Conservation (phyloP, 2,113 vertebrate genomes). For the Tichodroma muraria region DNA sequence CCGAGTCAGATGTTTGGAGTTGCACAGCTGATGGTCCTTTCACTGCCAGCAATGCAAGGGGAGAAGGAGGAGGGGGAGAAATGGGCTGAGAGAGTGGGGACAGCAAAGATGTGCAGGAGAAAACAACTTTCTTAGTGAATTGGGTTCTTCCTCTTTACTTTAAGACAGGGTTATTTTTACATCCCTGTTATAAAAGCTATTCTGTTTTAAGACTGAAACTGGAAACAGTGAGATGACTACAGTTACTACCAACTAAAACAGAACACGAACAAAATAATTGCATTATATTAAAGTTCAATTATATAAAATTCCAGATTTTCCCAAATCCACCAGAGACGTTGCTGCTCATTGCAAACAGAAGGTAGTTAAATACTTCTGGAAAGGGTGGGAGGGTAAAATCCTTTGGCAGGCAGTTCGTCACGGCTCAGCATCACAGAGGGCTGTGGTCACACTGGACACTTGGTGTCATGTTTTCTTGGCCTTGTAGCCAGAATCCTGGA, state of each 20-base stretch:
- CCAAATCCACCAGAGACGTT: not conserved
- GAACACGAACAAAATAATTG: not conserved
- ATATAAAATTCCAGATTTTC: not conserved
- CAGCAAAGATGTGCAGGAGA: not conserved
- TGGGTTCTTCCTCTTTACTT: not conserved
- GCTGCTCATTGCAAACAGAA: not conserved
- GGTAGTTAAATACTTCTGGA: not conserved
- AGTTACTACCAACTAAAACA: not conserved
- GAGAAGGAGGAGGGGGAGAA: not conserved
- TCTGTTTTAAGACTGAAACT: not conserved
- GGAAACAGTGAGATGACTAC: not conserved
- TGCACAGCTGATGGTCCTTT: not conserved
- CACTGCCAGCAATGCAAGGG: not conserved
- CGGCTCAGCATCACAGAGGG: fast-evolving
- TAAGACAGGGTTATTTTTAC: not conserved
- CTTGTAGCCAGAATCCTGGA: not conserved
- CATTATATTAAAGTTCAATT: not conserved
- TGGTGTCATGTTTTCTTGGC: not conserved
- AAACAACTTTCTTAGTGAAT: not conserved
- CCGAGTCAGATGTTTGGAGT: not conserved
- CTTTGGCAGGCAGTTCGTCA: not conserved
- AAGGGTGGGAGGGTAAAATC: not conserved
- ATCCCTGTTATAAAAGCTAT: not conserved
- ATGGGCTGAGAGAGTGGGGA: not conserved
- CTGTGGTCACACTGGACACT: not conserved